Evolutionary conservation across 2,888 invertebrate species (phyloP).

Genomic region (Chydorus sphaericus): DNA sequence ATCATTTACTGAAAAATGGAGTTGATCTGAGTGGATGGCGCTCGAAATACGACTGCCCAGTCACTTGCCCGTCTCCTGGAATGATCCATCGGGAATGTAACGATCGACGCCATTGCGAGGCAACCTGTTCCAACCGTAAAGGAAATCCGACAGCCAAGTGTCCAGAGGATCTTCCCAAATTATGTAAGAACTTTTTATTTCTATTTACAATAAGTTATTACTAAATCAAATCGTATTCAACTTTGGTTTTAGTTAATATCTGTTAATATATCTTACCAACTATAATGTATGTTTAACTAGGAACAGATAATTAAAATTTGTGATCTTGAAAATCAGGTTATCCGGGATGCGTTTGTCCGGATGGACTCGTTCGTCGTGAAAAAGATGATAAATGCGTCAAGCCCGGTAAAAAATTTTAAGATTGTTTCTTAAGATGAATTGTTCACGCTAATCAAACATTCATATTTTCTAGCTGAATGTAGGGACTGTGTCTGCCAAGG

Average conservation of each 20-base stretch:
- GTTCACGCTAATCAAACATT: background rate
- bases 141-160: conserved; percentile 40
- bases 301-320: too few species aligned
- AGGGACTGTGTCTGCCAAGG: conserved; percentile 47
- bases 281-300: too few species aligned
- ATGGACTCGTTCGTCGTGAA: conserved; percentile 46
- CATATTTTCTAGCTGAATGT: background rate
- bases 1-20: conserved; percentile 41
- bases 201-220: too few species aligned
- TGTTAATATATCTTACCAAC: too few species aligned
- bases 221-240: too few species aligned
- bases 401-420: too few species aligned
- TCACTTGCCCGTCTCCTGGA: conserved; percentile 46
- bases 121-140: conserved; percentile 48
- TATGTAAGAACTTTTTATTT: too few species aligned
- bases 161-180: conserved; percentile 40
- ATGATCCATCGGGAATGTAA: conserved; percentile 63
- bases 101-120: conserved; percentile 59
- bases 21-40: conserved; percentile 42
- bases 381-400: conserved; percentile 48
- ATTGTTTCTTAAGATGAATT: too few species aligned
- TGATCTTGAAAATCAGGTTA: too few species aligned
- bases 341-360: conserved; percentile 72
- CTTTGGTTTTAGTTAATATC: too few species aligned
- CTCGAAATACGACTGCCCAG: conserved; percentile 20